These are phyloP conservation scores for Rhizoglyphus robini DNA, from an alignment of 1,140 invertebrate species.

Conservation along the genomic window DNA sequence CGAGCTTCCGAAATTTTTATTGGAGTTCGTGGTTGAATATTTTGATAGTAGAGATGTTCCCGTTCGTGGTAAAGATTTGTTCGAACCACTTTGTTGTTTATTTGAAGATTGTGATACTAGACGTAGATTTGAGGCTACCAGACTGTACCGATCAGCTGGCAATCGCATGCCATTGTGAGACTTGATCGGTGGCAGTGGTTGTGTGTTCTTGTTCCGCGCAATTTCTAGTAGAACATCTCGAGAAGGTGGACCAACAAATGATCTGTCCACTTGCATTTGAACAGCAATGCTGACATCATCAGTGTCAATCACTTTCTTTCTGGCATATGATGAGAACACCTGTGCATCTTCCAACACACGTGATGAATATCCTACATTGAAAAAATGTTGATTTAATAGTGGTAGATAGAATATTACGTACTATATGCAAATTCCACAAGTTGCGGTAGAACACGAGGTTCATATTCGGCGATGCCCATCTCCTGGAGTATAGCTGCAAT, in stretches of 20 bases:
- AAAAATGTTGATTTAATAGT: constrained; percentile 17
- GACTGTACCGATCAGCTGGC: constrained; percentile 69
- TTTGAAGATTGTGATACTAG: too few species aligned
- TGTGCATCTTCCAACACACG: constrained; percentile 80
- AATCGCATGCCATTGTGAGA: constrained; percentile 73
- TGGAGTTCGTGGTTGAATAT: too few species aligned
- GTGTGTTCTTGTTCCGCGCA: constrained; percentile 69
- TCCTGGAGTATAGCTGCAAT: constrained; percentile 90
- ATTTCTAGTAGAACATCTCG: constrained; percentile 73
- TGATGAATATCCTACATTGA: constrained; percentile 60
- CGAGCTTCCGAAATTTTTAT: too few species aligned
- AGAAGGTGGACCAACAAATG: constrained; percentile 76
- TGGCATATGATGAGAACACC: constrained; percentile 73
- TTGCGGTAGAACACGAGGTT: constrained; percentile 83
- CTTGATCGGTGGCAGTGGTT: constrained; percentile 73
- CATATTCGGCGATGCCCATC: constrained; percentile 78
- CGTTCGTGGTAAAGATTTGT: background rate
- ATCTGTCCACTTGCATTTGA: constrained; percentile 69
- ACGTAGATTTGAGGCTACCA: constrained; percentile 63
- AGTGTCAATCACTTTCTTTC: constrained; percentile 78
- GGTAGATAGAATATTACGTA: background rate
- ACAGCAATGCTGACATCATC: constrained; percentile 83
- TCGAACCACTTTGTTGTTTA: background rate
- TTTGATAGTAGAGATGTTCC: background rate
- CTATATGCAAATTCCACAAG: constrained; percentile 86